These are phyloP conservation scores for Myanophis thanlyinensis DNA, from an alignment of 2,113 vertebrate genomes.

Conservation along the genomic window DNA sequence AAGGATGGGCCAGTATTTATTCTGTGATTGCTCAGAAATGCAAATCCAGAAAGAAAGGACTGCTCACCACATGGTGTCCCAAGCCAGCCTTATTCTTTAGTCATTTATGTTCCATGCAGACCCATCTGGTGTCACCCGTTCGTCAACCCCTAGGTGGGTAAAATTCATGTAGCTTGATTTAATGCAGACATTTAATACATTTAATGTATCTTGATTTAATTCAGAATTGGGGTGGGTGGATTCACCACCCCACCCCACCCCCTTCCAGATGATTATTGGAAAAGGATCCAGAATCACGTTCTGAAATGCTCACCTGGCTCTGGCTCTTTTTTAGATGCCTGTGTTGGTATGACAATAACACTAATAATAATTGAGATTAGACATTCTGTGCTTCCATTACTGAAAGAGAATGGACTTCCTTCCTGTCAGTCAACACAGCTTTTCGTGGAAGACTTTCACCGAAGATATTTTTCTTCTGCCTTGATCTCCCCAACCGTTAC, in stretches of 20 bases:
- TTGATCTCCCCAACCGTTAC: not conserved
- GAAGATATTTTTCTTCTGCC: not conserved
- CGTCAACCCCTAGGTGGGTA: not conserved
- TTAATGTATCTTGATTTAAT: not conserved
- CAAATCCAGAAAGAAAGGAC: not conserved
- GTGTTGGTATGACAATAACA: not conserved
- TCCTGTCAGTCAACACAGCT: not conserved
- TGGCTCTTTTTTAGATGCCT: not conserved
- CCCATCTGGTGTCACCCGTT: not conserved
- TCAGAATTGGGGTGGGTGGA: not conserved
- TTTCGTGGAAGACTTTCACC: not conserved
- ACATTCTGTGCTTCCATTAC: not conserved
- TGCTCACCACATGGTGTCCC: not conserved
- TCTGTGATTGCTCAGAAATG: too few relatives aligned
- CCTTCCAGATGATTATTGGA: not conserved
- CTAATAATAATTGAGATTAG: not conserved
- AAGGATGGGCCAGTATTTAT: not conserved
- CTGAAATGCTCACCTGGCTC: not conserved
- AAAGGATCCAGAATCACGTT: not conserved
- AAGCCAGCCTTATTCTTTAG: not conserved
- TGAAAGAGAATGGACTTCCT: not conserved
- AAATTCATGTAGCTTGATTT: not conserved
- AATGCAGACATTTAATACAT: too few relatives aligned
- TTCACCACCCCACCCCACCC: not conserved
- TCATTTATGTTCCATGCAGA: not conserved